A percentile compares a stretch with the other conserved stretches of the same genome.
Conservation (phyloP, 2,113 vertebrate species). For the Nestor notabilis region DNA sequence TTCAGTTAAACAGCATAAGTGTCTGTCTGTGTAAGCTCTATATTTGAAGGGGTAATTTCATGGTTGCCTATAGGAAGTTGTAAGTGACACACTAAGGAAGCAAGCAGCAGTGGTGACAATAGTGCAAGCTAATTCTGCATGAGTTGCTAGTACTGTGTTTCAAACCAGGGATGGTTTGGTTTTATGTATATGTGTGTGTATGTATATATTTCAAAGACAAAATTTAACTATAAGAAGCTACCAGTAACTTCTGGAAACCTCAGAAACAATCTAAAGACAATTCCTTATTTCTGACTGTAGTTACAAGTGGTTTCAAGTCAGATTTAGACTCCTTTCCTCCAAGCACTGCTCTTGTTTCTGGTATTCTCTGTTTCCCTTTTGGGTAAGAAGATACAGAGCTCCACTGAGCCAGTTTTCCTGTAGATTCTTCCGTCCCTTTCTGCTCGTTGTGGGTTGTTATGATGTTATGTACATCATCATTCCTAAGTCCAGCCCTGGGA, state of each 20-base stretch:
- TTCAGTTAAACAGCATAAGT: not conserved
- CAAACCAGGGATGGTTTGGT: not conserved
- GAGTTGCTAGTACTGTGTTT: not conserved
- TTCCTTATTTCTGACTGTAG: not conserved
- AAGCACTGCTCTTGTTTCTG: not conserved
- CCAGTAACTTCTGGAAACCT: not conserved
- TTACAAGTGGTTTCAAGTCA: not conserved
- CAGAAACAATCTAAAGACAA: not conserved
- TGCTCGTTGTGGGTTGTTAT: rapidly evolving
- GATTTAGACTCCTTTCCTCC: no score
- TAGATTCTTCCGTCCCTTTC: not conserved
- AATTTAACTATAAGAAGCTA: not conserved
- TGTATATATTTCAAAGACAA: not conserved
- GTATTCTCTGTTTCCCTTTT: not conserved
- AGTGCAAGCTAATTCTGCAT: not conserved
- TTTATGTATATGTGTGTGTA: not conserved
- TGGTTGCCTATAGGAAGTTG: not conserved
- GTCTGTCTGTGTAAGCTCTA: no score
- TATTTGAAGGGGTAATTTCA: conserved; percentile 23
- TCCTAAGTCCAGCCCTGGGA: not conserved
- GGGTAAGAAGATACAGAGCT: not conserved
- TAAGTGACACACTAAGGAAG: not conserved
- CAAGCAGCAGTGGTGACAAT: not conserved
- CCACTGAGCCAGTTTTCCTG: not conserved
- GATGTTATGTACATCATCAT: rapidly evolving